Percentiles rank a stretch among this genome's conserved stretches.
Conservation (phyloP, 1,140 invertebrate species). For the Penaeus vannamei region DNA sequence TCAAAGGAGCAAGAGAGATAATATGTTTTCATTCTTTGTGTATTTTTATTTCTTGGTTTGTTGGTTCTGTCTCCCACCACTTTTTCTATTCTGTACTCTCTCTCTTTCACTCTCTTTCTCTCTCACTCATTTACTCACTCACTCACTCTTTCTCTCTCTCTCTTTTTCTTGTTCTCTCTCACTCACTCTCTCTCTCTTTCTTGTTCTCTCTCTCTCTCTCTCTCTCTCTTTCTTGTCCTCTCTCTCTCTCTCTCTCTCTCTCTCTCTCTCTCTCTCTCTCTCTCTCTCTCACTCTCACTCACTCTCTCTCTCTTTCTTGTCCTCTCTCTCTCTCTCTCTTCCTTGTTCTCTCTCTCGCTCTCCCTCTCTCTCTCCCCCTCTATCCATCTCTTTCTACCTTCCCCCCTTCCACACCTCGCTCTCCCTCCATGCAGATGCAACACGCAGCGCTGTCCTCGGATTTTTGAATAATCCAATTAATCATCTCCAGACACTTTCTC, state of each 20-base stretch:
- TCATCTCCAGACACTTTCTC: neutral
- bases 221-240: neutral
- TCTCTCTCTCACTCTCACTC: neutral
- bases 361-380: too few species aligned
- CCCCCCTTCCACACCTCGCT: neutral
- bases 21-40: too few species aligned
- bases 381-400: neutral
- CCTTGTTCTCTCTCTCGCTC: too few species aligned
- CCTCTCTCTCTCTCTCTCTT: neutral
- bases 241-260: neutral
- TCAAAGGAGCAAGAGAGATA: too few species aligned
- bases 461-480: neutral
- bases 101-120: neutral
- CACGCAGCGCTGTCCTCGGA: neutral
- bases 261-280: neutral
- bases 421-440: neutral
- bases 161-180: neutral
- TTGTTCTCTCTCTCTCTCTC: neutral
- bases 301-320: neutral
- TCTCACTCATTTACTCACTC: neutral
- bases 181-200: neutral
- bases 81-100: too few species aligned
- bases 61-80: too few species aligned
- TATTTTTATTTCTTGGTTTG: too few species aligned
- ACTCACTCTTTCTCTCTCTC: neutral